phyloP scores from a whole-genome alignment of 2,888 invertebrate genomes.

The Eulithis testata region DNA sequence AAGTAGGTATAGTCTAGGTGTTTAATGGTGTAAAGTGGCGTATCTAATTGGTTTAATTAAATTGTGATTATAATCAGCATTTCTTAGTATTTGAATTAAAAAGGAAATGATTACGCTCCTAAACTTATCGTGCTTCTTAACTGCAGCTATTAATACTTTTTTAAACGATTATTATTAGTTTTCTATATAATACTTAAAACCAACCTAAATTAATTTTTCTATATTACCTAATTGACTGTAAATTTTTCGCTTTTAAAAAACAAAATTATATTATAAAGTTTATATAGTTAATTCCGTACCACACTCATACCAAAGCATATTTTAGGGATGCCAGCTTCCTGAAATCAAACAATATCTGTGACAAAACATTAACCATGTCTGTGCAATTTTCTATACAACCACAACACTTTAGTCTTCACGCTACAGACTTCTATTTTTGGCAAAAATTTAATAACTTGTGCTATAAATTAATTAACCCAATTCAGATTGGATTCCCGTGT shows the following conservation, averaged over 20 bases:
- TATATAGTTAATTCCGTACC: too few relatives aligned
- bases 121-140: not conserved
- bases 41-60: constrained; percentile 75
- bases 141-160: too few relatives aligned
- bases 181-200: too few relatives aligned
- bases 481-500: constrained; percentile 72
- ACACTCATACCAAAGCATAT: too few relatives aligned
- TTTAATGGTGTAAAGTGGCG: constrained; percentile 53
- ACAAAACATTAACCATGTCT: too few relatives aligned
- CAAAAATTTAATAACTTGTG: constrained; percentile 25
- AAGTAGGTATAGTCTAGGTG: constrained; percentile 16
- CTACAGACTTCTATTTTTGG: not conserved
- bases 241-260: too few relatives aligned
- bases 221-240: too few relatives aligned
- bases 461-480: constrained; percentile 72
- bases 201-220: too few relatives aligned
- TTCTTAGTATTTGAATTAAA: constrained; percentile 18
- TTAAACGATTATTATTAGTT: too few relatives aligned
- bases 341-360: too few relatives aligned
- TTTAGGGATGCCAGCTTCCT: too few relatives aligned
- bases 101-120: not conserved
- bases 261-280: too few relatives aligned
- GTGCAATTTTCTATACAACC: not conserved
- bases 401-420: not conserved
- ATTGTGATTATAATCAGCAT: constrained; percentile 65